Conservation (phyloP, 1,140 invertebrate genomes). For the Caerostris darwini region DNA sequence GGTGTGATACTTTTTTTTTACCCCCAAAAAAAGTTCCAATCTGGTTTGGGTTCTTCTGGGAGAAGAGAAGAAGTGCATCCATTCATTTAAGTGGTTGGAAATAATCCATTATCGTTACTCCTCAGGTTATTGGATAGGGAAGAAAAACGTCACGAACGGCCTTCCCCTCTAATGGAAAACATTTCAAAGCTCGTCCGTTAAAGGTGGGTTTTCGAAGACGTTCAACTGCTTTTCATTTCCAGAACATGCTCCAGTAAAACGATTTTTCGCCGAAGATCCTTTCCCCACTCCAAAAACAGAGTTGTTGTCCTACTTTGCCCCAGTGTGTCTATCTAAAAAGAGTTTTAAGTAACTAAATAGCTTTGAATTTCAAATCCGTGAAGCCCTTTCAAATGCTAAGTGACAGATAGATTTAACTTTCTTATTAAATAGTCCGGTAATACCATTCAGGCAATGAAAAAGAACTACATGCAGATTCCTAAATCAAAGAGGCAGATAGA, state of each 20-base stretch:
- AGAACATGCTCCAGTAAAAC: conserved; percentile 50
- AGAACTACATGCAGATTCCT: no score
- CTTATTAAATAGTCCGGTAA: neutral
- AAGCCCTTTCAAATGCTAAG: neutral
- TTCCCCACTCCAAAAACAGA: neutral
- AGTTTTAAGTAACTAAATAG: neutral
- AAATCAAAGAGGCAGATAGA: no score
- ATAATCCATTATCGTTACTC: conserved; percentile 74
- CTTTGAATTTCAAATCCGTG: conserved; percentile 58
- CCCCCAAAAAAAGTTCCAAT: conserved; percentile 12
- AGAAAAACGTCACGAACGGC: conserved; percentile 33
- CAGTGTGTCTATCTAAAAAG: neutral
- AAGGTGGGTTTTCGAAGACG: neutral
- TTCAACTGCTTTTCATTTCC: conserved; percentile 54
- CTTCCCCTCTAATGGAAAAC: conserved; percentile 61
- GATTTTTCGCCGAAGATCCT: conserved; percentile 37
- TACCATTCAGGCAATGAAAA: neutral
- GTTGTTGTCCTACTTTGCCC: conserved; percentile 42
- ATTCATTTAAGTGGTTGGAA: conserved; percentile 72
- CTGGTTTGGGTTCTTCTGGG: neutral
- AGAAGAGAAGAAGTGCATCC: conserved; percentile 18
- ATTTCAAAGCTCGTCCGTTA: conserved; percentile 32
- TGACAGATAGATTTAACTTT: conserved; percentile 7
- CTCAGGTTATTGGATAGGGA: conserved; percentile 61
- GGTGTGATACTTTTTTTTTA: neutral